Percentiles rank a stretch among this genome's conserved stretches.
Evolutionary conservation across 1,140 invertebrate genomes (phyloP).

Genomic region (Drosophila persimilis): DNA sequence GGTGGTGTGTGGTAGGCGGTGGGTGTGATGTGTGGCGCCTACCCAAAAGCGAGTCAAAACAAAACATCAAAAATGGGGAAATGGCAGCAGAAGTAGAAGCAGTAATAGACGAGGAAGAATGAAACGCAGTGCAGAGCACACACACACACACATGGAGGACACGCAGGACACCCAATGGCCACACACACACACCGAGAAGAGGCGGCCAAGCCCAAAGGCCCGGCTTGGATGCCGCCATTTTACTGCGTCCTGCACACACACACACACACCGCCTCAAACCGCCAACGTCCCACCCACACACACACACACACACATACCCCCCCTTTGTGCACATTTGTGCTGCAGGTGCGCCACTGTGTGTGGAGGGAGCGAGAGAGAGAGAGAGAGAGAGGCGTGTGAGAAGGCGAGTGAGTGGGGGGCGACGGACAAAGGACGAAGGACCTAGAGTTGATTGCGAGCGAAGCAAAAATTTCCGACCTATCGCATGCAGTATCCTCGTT

Average conservation of each 20-base stretch:
- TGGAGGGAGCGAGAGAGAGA: neutral
- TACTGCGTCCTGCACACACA: slow-evolving; percentile 61
- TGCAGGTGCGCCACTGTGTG: slow-evolving; percentile 60
- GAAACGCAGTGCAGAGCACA: slow-evolving; percentile 30
- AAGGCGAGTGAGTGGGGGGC: neutral
- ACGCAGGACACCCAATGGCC: too few species aligned
- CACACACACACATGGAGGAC: slow-evolving; percentile 33
- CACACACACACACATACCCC: slow-evolving; percentile 36
- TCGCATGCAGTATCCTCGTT: slow-evolving; percentile 78
- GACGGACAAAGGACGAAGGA: slow-evolving; percentile 30
- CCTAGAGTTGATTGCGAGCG: slow-evolving; percentile 69
- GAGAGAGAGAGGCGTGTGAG: neutral
- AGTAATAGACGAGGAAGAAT: neutral
- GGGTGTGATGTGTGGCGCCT: neutral
- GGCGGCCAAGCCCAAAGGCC: slow-evolving; percentile 56
- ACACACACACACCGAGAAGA: slow-evolving; percentile 13
- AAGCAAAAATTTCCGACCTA: slow-evolving; percentile 73
- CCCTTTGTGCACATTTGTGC: slow-evolving; percentile 56
- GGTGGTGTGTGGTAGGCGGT: slow-evolving; percentile 3
- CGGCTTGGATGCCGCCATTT: slow-evolving; percentile 68
- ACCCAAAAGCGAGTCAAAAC: too few species aligned
- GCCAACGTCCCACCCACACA: slow-evolving; percentile 31
- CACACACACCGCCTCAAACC: slow-evolving; percentile 17
- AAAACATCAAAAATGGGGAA: slow-evolving; percentile 1
- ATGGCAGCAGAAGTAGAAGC: too few species aligned